These are phyloP conservation scores for Tipula confusa DNA, from an alignment of 2,888 invertebrate species.

Conservation along the genomic window DNA sequence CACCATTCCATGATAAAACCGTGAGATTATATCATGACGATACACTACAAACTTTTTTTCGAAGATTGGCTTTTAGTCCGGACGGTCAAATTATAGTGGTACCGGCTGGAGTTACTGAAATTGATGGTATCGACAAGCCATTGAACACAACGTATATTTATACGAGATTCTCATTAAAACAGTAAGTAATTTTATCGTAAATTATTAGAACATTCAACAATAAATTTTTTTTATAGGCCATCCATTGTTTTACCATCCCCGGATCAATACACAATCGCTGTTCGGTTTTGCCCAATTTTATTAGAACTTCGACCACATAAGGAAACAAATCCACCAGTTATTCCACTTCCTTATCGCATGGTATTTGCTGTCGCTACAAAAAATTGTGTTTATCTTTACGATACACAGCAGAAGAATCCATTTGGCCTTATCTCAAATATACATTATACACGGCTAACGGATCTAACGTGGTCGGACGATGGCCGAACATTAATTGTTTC, in stretches of 20 bases:
- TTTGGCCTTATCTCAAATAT: conserved; percentile 78
- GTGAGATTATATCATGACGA: conserved; percentile 84
- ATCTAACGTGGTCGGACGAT: conserved; percentile 82
- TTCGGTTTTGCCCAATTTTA: conserved; percentile 72
- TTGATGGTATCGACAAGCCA: conserved; percentile 61
- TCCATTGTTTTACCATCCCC: conserved; percentile 72
- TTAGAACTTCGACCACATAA: conserved; percentile 56
- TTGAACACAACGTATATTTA: conserved; percentile 57
- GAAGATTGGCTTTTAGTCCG: conserved; percentile 84
- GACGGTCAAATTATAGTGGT: conserved; percentile 88
- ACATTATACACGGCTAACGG: conserved; percentile 84
- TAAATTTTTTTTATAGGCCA: conserved; percentile 57
- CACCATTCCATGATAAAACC: conserved; percentile 58
- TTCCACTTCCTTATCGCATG: conserved; percentile 70
- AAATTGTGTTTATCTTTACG: conserved; percentile 78
- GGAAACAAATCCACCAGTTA: conserved; percentile 54
- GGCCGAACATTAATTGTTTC: conserved; percentile 71
- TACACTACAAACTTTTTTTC: conserved; percentile 88
- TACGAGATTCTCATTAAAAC: conserved; percentile 58
- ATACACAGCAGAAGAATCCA: conserved; percentile 77
- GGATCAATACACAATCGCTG: conserved; percentile 76
- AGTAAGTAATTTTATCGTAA: conserved; percentile 53
- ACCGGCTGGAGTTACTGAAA: conserved; percentile 81
- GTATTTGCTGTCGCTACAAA: conserved; percentile 89
- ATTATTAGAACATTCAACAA: too few species aligned